Evolutionary conservation across 2,888 invertebrate species (phyloP), one percentile per base, ranked within the genome.

Genomic region (Caenorhabditis afra): DNA sequence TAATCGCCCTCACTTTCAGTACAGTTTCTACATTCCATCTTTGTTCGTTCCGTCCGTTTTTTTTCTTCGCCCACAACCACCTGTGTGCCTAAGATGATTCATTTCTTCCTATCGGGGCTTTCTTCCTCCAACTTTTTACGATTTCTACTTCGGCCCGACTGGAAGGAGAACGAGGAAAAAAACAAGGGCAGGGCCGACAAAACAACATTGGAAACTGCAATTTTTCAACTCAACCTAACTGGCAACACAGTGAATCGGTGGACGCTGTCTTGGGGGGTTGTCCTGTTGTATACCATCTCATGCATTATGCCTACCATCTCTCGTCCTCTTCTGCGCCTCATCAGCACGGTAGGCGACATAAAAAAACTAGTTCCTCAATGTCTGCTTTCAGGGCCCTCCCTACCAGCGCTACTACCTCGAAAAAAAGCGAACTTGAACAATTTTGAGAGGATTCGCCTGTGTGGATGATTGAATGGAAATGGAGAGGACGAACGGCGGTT

Each of bases 301-400:
- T 44, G 16, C 44, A 66, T 57, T 58, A 71, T 55, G 23, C 59
- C 61, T 35, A 68, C 70, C 61, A 53, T 70, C 39, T 35, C 7
- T 22, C 37, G 20, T 53, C 52, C 45, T 47, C 37, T 44, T 41
- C 61, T 70, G 61, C 70, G 64, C 73, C 57, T 73, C 64, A 73
- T 73, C 53, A 55, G 49, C 14, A 62, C 49, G 57, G 58, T 73
- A 64, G 64, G 41, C 3, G 4, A 29, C 7, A 11, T 16, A 55
- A 71, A 64, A n/a, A 73, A 73, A 73, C 73, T 58, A 73, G 73
- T 73, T 73, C 29, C 29, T n/a, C 53, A 4, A 8, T 8, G 16
- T 39, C 45, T 58, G 47, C 57, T 67, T 67, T 37, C 67, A 67
- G 67, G 23, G 16, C 14, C 18, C 23, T 29, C 11, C 52, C 29